Percentiles rank a stretch among this genome's conserved stretches.
Conservation (phyloP, 2,113 vertebrate species). For the Xiphophorus couchianus region DNA sequence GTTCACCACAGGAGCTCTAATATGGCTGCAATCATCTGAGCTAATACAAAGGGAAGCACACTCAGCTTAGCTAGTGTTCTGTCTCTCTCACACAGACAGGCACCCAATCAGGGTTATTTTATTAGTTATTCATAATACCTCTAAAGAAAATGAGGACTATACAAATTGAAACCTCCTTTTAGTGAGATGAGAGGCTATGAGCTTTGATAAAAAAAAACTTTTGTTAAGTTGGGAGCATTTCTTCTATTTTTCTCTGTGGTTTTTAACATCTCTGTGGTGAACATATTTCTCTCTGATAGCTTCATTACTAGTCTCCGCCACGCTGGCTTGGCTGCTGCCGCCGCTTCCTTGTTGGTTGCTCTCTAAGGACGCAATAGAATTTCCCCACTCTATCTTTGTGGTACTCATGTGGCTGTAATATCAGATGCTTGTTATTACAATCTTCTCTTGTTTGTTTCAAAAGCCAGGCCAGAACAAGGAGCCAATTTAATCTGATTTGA, state of each 20-base stretch:
- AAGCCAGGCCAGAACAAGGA: conserved; percentile 22
- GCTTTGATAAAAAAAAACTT: background rate
- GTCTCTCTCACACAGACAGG: conserved; percentile 2
- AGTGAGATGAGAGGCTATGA: conserved; percentile 3
- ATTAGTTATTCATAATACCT: conserved; percentile 32
- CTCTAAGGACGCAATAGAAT: conserved; percentile 2
- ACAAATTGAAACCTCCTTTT: background rate
- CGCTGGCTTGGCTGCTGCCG: background rate
- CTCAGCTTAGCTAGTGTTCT: conserved; percentile 17
- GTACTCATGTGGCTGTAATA: conserved; percentile 26
- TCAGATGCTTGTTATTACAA: conserved; percentile 32
- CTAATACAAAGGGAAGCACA: conserved; percentile 22
- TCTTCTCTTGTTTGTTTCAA: conserved; percentile 44
- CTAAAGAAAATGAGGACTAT: conserved; percentile 29
- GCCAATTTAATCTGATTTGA: conserved; percentile 41
- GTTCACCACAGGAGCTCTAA: conserved; percentile 36
- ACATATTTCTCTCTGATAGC: conserved; percentile 27
- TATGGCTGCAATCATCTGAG: conserved; percentile 34
- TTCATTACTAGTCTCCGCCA: conserved; percentile 29
- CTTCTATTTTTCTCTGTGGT: conserved; percentile 4
- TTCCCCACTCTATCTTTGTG: conserved; percentile 8
- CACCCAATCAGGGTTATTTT: conserved; percentile 13
- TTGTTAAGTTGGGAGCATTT: conserved; percentile 13
- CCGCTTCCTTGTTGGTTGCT: conserved; percentile 13
- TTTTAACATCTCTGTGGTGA: conserved; percentile 24